phyloP scores from a whole-genome alignment of 2,888 invertebrate species.

The Herminia tarsipennalis region DNA sequence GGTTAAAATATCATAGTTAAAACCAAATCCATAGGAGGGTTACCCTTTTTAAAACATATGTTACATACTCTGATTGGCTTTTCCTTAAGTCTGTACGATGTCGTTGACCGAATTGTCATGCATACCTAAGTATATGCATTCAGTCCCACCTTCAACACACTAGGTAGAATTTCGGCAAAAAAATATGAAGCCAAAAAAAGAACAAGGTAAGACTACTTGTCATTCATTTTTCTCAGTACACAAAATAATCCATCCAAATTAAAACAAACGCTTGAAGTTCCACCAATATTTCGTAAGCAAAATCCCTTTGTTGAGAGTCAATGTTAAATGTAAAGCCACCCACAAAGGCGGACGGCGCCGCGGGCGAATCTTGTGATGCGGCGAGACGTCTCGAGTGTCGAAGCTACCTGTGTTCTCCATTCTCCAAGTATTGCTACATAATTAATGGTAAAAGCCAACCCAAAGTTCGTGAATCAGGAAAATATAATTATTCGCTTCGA shows the following conservation, averaged over 20 bases:
- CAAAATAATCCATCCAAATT: background rate
- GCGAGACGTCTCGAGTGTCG: slow-evolving; percentile 79
- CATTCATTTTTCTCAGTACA: too few relatives aligned
- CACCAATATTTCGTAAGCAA: slow-evolving; percentile 1
- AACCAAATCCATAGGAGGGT: too few relatives aligned
- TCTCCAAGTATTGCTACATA: slow-evolving; percentile 55
- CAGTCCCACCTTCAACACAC: too few relatives aligned
- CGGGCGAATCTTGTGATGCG: slow-evolving; percentile 44
- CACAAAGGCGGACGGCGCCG: slow-evolving; percentile 31
- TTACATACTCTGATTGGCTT: too few relatives aligned
- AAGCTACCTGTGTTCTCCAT: slow-evolving; percentile 63
- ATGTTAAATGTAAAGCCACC: slow-evolving; percentile 29
- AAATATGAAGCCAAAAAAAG: too few relatives aligned
- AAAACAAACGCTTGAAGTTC: slow-evolving; percentile 5
- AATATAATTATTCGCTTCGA: slow-evolving; percentile 16
- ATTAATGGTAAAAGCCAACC: slow-evolving; percentile 57
- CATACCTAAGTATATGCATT: too few relatives aligned
- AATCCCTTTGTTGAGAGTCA: slow-evolving; percentile 6
- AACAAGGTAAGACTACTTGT: too few relatives aligned
- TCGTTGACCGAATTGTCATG: too few relatives aligned
- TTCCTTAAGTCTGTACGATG: too few relatives aligned
- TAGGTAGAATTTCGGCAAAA: too few relatives aligned
- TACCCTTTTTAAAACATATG: too few relatives aligned
- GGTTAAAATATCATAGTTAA: too few relatives aligned
- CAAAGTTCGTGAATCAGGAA: slow-evolving; percentile 3